These are phyloP conservation scores for Euphonia xanthogaster DNA, from an alignment of 2,797 vertebrate genomes.

Conservation along the genomic window DNA sequence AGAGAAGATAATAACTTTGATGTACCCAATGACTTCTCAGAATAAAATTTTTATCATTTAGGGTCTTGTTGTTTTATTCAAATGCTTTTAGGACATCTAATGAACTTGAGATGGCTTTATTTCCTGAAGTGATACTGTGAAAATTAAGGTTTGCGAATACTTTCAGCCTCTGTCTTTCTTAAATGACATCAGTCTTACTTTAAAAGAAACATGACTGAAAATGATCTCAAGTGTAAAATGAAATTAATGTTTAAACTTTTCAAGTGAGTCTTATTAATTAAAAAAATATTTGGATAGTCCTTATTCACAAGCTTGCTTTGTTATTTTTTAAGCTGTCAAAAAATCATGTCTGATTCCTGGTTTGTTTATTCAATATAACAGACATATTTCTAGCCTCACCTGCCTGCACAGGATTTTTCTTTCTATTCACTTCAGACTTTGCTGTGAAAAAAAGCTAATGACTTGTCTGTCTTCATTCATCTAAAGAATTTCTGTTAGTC, in stretches of 20 bases:
- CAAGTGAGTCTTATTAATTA: background rate
- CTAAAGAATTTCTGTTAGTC: background rate
- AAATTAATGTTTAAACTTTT: slow-evolving; percentile 5
- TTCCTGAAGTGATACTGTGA: background rate
- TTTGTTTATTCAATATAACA: background rate
- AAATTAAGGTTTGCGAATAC: background rate
- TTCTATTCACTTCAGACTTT: background rate
- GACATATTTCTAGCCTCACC: background rate
- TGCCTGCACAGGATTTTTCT: background rate
- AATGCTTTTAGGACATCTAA: background rate
- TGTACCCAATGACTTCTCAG: background rate
- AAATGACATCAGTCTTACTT: background rate
- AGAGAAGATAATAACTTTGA: background rate
- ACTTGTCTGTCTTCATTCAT: background rate
- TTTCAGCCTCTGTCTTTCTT: background rate
- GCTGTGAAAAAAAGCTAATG: background rate
- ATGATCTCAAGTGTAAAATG: slow-evolving; percentile 22
- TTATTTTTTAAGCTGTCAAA: slow-evolving; percentile 22
- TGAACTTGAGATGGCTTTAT: background rate
- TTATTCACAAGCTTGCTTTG: background rate
- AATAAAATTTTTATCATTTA: background rate
- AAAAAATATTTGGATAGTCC: slow-evolving; percentile 36
- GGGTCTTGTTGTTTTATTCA: background rate
- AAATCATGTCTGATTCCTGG: background rate
- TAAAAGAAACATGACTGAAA: slow-evolving; percentile 9